Evolutionary conservation across 2,113 vertebrate genomes (phyloP), one percentile per base, ranked within the genome.

Genomic region (Anolis carolinensis): DNA sequence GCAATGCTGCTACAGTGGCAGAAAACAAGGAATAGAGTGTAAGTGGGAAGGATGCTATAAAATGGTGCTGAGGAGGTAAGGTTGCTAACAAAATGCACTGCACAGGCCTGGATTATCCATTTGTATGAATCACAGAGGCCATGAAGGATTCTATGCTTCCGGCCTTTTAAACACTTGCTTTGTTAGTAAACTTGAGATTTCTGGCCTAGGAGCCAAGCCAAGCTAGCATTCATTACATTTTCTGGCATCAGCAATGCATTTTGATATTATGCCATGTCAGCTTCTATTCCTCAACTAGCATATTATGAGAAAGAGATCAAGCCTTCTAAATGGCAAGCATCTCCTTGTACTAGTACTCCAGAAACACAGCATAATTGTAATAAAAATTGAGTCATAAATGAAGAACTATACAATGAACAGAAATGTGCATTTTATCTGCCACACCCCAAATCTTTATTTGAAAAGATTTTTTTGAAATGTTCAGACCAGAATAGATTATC

Each of bases 161-260:
- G 55, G 21, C n/a, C 7, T 73, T 68, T 95, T 96, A 95, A 95
- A 95, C 93, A 96, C 96, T 96, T 96, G 94, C 95, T 97, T 95
- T 97, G 96, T 95, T 96, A 94, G 95, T 95, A 93, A 95, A 95
- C 89, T 59, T 70, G 74, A 52, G 87, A 93, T n/a, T 86, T 91
- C 30, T 90, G 90, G 92, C 89, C 86, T 83, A 77, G 79, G 88
- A 95, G 86, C 80, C 75, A 91, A 93, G 84, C 93, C 83, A 93
- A 93, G 91, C 94, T 90, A 94, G 88, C 92, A 92, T 82, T 83
- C 91, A 87, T 92, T 89, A 88, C 90, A 90, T 90, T 92, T 92
- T 95, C 93, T 92, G 92, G 93, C 93, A 93, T 89, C 68, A 89
- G 88, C 82, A 74, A 50, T 5, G 82, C 72, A 88, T 92, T 94